A percentile compares a stretch with the other conserved stretches of the same genome.
Evolutionary conservation across 2,888 invertebrate species (phyloP).

Genomic region (Idaea straminata): DNA sequence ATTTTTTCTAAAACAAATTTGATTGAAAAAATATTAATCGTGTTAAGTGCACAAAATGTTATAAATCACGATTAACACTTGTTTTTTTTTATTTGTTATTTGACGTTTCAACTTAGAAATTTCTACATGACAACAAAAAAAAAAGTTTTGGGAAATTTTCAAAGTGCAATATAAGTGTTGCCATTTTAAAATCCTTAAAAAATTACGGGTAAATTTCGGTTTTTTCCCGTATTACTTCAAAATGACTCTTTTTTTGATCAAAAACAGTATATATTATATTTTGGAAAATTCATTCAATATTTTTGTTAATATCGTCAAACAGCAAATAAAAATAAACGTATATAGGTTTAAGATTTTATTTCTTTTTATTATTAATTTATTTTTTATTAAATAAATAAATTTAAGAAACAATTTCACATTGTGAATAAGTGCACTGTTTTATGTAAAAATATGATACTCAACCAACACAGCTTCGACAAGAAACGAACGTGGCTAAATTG

Average conservation of each 20-base stretch:
- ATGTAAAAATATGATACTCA: slow-evolving; percentile 19
- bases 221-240: no score
- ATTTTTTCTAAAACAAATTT: slow-evolving; percentile 15
- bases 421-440: slow-evolving; percentile 10
- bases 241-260: no score
- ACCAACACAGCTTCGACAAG: not conserved
- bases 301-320: no score
- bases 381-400: not conserved
- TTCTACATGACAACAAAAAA: no score
- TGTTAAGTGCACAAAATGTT: not conserved
- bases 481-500: not conserved
- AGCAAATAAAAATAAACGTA: no score
- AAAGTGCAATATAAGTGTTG: no score
- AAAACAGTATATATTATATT: no score
- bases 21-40: slow-evolving; percentile 9
- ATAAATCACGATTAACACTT: slow-evolving; percentile 17
- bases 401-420: slow-evolving; percentile 16
- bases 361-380: slow-evolving; percentile 36
- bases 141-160: no score
- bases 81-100: slow-evolving; percentile 32
- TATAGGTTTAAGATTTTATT: slow-evolving; percentile 7
- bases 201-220: no score
- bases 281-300: no score
- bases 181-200: no score
- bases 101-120: no score